phyloP scores from a whole-genome alignment of 2,113 vertebrate genomes.

The Oryctolagus cuniculus region DNA sequence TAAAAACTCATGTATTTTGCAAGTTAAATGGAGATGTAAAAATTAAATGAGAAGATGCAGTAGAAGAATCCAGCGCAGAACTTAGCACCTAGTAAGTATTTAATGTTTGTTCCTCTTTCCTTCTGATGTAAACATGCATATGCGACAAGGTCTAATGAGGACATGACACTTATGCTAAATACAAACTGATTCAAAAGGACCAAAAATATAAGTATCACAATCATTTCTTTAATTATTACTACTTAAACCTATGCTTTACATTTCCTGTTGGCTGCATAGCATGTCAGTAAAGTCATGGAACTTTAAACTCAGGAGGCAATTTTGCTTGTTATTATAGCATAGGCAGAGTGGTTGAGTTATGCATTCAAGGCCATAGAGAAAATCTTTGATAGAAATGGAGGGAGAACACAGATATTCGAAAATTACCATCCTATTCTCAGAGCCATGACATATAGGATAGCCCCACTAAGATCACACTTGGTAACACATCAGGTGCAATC shows the following conservation, averaged over 20 bases:
- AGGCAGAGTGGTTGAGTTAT: not conserved
- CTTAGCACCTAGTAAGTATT: not conserved
- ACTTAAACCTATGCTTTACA: not conserved
- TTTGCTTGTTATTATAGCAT: not conserved
- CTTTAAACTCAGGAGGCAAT: not conserved
- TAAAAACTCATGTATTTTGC: not conserved
- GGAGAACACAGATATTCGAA: conserved; percentile 38
- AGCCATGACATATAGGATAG: not conserved
- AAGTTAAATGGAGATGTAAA: conserved; percentile 13
- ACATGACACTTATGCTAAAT: conserved; percentile 40
- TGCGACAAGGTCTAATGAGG: not conserved
- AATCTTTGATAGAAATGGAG: conserved; percentile 51
- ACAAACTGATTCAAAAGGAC: conserved; percentile 27
- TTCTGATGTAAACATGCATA: conserved; percentile 51
- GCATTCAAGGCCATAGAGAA: not conserved
- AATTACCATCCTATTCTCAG: conserved; percentile 14
- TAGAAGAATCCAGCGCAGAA: conserved; percentile 1
- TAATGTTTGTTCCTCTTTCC: not conserved
- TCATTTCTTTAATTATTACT: conserved; percentile 46
- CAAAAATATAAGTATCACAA: conserved; percentile 1
- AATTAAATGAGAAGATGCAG: conserved; percentile 31
- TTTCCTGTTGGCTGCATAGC: conserved; percentile 22
- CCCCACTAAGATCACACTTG: conserved; percentile 33
- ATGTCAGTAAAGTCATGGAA: conserved; percentile 6
- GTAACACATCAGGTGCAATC: conserved; percentile 17